These are phyloP conservation scores for Masnerella sp. DNA, from an alignment of 2,888 invertebrate species.

Conservation along the genomic window DNA sequence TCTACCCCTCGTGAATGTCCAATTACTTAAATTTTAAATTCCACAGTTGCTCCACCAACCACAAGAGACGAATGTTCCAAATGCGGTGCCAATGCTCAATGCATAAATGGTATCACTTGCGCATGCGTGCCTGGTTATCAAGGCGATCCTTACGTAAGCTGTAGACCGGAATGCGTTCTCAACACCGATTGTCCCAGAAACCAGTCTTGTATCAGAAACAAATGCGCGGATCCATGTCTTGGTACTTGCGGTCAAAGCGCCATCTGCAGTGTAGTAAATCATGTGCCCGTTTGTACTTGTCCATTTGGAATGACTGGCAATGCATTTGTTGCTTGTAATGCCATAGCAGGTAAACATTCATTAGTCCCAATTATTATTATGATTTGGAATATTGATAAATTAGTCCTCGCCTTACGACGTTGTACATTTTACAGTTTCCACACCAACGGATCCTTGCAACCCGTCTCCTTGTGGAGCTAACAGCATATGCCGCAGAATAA, in stretches of 20 bases:
- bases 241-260: slow-evolving; percentile 79
- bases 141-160: slow-evolving; percentile 80
- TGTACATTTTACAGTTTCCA: slow-evolving; percentile 64
- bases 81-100: slow-evolving; percentile 78
- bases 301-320: slow-evolving; percentile 85
- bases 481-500: slow-evolving; percentile 83
- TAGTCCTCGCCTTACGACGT: too few relatives aligned
- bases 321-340: slow-evolving; percentile 83
- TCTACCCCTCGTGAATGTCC: too few relatives aligned
- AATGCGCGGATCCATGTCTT: slow-evolving; percentile 77
- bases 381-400: too few relatives aligned
- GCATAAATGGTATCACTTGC: slow-evolving; percentile 73
- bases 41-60: slow-evolving; percentile 67
- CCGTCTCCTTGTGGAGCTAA: slow-evolving; percentile 78
- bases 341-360: slow-evolving; percentile 79
- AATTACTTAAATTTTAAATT: too few relatives aligned
- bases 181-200: slow-evolving; percentile 77
- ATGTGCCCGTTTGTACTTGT: slow-evolving; percentile 80
- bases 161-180: slow-evolving; percentile 80
- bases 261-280: slow-evolving; percentile 77
- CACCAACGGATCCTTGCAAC: slow-evolving; percentile 72
- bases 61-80: slow-evolving; percentile 75
- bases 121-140: slow-evolving; percentile 73
- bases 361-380: too few relatives aligned
- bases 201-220: slow-evolving; percentile 78